Percentiles rank a stretch among this genome's conserved stretches.
These are phyloP conservation scores for Todiramphus saurophagus DNA, from an alignment of 2,113 vertebrate species.

Conservation along the genomic window DNA sequence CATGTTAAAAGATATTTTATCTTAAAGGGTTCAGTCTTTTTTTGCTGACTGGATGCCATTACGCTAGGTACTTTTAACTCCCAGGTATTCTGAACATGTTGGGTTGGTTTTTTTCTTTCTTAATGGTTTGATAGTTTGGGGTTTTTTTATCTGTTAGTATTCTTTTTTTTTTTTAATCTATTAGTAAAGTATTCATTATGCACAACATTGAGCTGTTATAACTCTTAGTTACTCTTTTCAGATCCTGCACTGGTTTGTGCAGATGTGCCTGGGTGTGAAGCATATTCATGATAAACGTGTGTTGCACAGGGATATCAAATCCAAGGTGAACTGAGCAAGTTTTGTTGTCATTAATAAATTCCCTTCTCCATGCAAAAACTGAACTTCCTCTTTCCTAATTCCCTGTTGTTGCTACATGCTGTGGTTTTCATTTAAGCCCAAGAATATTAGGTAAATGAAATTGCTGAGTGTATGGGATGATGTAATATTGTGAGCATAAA, in stretches of 20 bases:
- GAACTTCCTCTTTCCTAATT: background rate
- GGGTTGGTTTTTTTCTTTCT: background rate
- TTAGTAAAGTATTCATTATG: background rate
- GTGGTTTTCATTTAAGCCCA: background rate
- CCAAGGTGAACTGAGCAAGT: slow-evolving; percentile 82
- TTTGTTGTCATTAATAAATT: background rate
- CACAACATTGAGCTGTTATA: background rate
- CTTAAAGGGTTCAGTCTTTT: background rate
- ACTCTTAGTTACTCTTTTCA: slow-evolving; percentile 42
- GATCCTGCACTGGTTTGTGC: slow-evolving; percentile 91
- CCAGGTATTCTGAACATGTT: background rate
- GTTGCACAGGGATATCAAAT: slow-evolving; percentile 92
- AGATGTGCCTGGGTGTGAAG: slow-evolving; percentile 88
- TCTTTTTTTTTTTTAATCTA: too few species aligned
- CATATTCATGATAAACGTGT: slow-evolving; percentile 88
- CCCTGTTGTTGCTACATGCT: background rate
- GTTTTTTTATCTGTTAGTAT: background rate
- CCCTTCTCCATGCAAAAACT: background rate
- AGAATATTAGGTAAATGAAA: background rate
- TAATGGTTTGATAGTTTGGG: background rate
- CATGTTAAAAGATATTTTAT: background rate
- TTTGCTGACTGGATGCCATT: background rate
- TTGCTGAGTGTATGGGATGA: background rate
- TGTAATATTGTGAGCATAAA: background rate
- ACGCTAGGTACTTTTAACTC: background rate